phyloP scores from a whole-genome alignment of 2,113 vertebrate species.

The Atrichornis clamosus region DNA sequence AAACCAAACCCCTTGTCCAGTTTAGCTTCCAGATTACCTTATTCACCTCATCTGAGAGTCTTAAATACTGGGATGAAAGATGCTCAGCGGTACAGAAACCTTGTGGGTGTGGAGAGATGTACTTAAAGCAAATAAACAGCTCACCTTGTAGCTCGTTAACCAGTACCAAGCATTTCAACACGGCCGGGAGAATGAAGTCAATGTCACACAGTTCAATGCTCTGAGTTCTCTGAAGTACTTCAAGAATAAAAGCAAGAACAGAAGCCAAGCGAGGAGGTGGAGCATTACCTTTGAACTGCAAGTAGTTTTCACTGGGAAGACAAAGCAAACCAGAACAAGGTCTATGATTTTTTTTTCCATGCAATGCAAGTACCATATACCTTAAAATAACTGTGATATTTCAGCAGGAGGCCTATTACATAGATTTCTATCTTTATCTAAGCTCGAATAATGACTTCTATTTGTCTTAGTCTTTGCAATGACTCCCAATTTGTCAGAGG shows the following conservation, averaged over 20 bases:
- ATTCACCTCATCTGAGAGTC: background rate
- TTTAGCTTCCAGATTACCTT: background rate
- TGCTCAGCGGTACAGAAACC: background rate
- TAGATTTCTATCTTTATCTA: constrained; percentile 8
- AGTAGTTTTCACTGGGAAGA: constrained; percentile 82
- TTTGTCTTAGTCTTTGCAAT: constrained; percentile 15
- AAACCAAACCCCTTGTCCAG: background rate
- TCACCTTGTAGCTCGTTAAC: constrained; percentile 90
- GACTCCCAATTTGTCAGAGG: background rate
- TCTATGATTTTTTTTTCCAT: background rate
- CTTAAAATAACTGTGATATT: background rate
- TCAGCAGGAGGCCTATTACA: background rate
- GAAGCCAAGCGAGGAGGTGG: constrained; percentile 84
- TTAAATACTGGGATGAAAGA: background rate
- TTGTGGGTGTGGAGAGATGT: background rate
- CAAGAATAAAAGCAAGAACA: constrained; percentile 80
- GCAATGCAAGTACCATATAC: background rate
- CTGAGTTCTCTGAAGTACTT: constrained; percentile 79
- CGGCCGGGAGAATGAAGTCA: constrained; percentile 73
- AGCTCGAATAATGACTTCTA: background rate
- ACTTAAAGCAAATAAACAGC: constrained; percentile 4
- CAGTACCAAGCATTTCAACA: constrained; percentile 86
- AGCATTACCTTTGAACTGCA: constrained; percentile 85
- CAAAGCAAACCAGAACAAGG: constrained; percentile 24
- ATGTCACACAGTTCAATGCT: constrained; percentile 74